Conservation (phyloP, 1,140 invertebrate species). For the Mesaphorura yosii region DNA sequence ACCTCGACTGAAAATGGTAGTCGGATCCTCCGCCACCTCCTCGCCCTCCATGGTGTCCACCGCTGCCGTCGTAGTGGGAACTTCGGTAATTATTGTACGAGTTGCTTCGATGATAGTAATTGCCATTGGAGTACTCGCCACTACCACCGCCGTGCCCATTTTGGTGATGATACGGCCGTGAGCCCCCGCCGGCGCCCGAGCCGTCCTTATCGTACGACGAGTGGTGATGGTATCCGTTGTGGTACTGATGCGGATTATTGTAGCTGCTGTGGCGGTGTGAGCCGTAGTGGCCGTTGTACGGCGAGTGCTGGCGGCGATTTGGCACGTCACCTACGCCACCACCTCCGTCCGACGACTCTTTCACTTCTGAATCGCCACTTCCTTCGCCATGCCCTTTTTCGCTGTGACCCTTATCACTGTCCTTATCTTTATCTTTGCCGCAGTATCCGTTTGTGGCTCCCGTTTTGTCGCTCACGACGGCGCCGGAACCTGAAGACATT, state of each 20-base stretch:
- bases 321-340: neutral
- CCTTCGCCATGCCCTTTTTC: neutral
- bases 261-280: constrained; percentile 9
- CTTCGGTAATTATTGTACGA: constrained; percentile 24
- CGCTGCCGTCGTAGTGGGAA: constrained; percentile 9
- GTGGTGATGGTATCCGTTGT: constrained; percentile 1
- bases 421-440: neutral
- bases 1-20: constrained; percentile 14
- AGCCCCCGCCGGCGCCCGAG: neutral
- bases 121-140: constrained; percentile 1
- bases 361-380: neutral
- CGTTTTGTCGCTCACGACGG: neutral
- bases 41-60: constrained; percentile 9
- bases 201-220: neutral
- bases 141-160: neutral
- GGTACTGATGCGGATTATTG: constrained; percentile 7
- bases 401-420: neutral
- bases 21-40: constrained; percentile 10
- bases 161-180: neutral
- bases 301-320: constrained; percentile 4
- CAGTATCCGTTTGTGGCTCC: constrained; percentile 1
- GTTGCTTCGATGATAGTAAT: constrained; percentile 18
- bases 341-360: neutral
- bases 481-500: neutral
- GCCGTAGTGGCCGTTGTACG: constrained; percentile 11